Evolutionary conservation across 2,888 invertebrate genomes (phyloP), one percentile per base, ranked within the genome.

Genomic region (Lasioglossum leucozonium): DNA sequence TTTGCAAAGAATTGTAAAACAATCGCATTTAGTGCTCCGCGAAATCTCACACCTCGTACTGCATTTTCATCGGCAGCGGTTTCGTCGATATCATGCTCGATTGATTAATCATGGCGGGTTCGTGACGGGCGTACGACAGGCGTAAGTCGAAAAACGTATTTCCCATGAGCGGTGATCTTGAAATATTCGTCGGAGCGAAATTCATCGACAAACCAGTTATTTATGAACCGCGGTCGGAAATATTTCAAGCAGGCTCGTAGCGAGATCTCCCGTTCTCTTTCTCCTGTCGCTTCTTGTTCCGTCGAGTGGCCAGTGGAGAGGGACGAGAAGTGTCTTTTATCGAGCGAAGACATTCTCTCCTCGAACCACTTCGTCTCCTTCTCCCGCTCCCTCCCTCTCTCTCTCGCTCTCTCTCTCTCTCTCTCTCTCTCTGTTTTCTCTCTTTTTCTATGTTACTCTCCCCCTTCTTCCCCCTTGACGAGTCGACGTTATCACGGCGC

Each of bases 251-350:
- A 65, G 72, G 0, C 71, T 69, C 30, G 76, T 47, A 42, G 34
- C 72, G 40, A 44, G 26, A 55, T 58, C 37, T 69, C 18, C 47
- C 55, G 22, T 3, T 34, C 18, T 72, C 51, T 67, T 67, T 65
- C 44, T 18, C 18, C 30, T 71, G 69, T 58, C 42, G 65, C 44
- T 81, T 51, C 58, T 81, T 40, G 51, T 44, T 40, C 51, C 18
- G 22, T 13, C 1, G 34, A 30, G 75, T 42, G 81, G 47, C 40
- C 30, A 8, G 72, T 2, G 42, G 71, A 51, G 71, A 72, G 69
- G 40, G 69, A 76, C 77, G 30, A 81, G 51, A 77, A 76, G 80
- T 79, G 83, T 78, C 87, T 83, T 86, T 87, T 86, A 87, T 86
- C 86, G 87, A 87, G 80, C 86, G 62, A 55, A 77, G 79, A 83